Percentiles rank a stretch among this genome's conserved stretches.
These are phyloP conservation scores for Callosobruchus maculatus DNA, from an alignment of 2,888 invertebrate species.

Conservation along the genomic window DNA sequence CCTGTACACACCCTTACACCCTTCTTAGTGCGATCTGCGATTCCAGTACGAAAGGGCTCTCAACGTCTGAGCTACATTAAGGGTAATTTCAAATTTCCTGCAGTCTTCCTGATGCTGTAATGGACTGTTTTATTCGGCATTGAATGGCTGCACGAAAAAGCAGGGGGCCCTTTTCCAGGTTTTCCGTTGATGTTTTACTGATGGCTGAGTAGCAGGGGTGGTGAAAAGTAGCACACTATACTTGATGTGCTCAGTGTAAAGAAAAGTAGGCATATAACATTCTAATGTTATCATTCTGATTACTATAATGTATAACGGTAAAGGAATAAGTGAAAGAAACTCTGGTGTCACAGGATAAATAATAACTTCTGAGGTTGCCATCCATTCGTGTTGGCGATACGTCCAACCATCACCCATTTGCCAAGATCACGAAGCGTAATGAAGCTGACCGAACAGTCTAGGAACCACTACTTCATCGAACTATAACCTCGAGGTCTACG, in stretches of 20 bases:
- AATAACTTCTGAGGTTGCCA: no score
- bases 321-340: no score
- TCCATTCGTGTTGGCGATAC: no score
- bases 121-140: background rate
- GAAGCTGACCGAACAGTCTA: no score
- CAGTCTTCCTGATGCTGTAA: background rate
- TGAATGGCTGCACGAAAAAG: background rate
- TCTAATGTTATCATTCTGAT: no score
- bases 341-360: no score
- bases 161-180: background rate
- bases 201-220: background rate
- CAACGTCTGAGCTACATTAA: background rate
- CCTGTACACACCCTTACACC: background rate
- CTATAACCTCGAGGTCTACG: no score
- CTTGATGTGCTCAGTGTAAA: background rate
- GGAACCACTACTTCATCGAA: no score
- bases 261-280: background rate
- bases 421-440: no score
- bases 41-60: background rate
- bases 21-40: background rate
- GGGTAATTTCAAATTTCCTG: background rate
- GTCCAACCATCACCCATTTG: no score
- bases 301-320: no score
- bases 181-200: background rate
- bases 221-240: background rate